A percentile compares a stretch with the other conserved stretches of the same genome.
Conservation (phyloP, 30 jellyfish, hydroid and myxozoan species). For the Pseudorhiza aurosa region DNA sequence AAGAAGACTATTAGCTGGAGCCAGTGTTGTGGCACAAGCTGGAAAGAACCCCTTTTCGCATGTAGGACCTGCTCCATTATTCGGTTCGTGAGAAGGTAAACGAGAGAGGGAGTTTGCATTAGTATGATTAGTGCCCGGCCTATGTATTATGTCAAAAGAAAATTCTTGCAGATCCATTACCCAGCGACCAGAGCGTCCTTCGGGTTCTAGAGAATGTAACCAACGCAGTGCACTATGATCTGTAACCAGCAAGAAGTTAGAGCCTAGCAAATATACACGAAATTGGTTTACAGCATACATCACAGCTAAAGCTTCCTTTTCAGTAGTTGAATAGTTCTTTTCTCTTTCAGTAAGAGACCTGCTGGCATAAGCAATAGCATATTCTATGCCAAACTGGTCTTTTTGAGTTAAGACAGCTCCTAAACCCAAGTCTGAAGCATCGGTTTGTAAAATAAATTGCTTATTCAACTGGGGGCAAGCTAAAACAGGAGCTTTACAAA, state of each 20-base stretch:
- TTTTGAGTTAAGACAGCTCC: slow-evolving; percentile 63
- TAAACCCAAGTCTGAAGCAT: slow-evolving; percentile 54
- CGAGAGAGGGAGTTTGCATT: slow-evolving; percentile 77
- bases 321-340: slow-evolving; percentile 44
- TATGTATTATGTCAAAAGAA: slow-evolving; percentile 28
- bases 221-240: slow-evolving; percentile 71
- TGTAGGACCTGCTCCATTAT: no score
- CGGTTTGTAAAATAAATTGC: slow-evolving; percentile 34
- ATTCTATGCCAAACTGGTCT: slow-evolving; percentile 11
- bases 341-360: slow-evolving; percentile 34
- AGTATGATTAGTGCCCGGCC: slow-evolving; percentile 34
- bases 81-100: no score
- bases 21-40: slow-evolving; percentile 29
- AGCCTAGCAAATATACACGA: slow-evolving; percentile 43
- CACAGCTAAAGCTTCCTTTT: slow-evolving; percentile 66
- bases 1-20: slow-evolving; percentile 3
- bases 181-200: slow-evolving; percentile 72
- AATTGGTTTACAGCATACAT: slow-evolving; percentile 36
- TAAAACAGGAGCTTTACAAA: slow-evolving; percentile 24
- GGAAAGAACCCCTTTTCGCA: neutral
- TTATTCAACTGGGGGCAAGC: slow-evolving; percentile 35
- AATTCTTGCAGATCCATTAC: slow-evolving; percentile 55
- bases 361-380: slow-evolving; percentile 50
- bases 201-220: slow-evolving; percentile 45
- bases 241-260: slow-evolving; percentile 25